These are phyloP conservation scores for Palythoa grandiflora DNA, from an alignment of 92 coral and sea anemone genomes.

Conservation along the genomic window DNA sequence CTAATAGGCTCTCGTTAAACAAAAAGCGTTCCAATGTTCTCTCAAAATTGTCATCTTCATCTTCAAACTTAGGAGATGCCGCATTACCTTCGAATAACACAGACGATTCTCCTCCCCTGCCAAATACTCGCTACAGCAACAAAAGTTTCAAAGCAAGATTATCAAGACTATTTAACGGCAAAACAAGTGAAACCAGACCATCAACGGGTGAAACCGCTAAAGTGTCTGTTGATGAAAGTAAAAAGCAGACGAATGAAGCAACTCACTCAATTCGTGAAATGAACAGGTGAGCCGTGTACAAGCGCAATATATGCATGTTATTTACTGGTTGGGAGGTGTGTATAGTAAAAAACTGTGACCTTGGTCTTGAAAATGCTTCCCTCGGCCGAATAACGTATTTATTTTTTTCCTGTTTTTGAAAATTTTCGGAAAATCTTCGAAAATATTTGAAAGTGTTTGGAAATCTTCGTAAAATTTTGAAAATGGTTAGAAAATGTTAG, in stretches of 20 bases:
- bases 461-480: too few species aligned
- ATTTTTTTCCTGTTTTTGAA: too few species aligned
- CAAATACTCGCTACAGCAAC: slow-evolving; percentile 80
- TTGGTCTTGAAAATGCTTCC: too few species aligned
- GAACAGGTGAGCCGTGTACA: neutral
- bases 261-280: slow-evolving; percentile 4
- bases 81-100: neutral
- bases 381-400: too few species aligned
- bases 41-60: neutral
- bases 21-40: neutral
- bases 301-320: too few species aligned
- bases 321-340: too few species aligned
- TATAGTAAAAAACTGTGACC: too few species aligned
- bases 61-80: neutral
- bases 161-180: slow-evolving; percentile 81
- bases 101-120: slow-evolving; percentile 51
- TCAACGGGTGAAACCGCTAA: neutral
- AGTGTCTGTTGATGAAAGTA: neutral
- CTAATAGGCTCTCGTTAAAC: neutral
- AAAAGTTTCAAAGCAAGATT: slow-evolving; percentile 75
- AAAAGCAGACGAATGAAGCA: neutral
- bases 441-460: too few species aligned
- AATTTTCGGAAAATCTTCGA: too few species aligned
- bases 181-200: slow-evolving; percentile 21
- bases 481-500: too few species aligned